Base-by-base conservation (phyloP, 1,140 invertebrate genomes). In the Diachasma alloeum region DNA sequence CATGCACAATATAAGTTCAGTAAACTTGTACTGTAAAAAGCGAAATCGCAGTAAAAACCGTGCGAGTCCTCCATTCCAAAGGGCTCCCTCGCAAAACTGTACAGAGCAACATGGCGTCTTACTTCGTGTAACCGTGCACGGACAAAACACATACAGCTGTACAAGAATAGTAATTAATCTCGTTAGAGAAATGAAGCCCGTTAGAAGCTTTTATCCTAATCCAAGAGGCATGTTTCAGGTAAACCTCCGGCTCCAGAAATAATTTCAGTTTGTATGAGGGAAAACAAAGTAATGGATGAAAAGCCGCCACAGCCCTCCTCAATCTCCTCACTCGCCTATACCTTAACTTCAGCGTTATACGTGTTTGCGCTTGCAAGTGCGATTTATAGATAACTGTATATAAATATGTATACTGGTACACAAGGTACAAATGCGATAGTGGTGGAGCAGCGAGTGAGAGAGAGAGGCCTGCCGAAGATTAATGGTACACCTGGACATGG, bases 401-500 rank as follows among this genome's bases (percentile, higher is more conserved):
- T 39, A 59, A 63, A 39, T 46, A 36, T 26, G 72, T 39, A 74
- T 37, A 68, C 5, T 8, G 36, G 31, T 36, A 68, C 17, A 68
- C 15, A 70, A 46, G 26, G 39, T 48, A 56, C 19, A 31, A 31
- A 31, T 31, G 31, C 31, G 31, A 31, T 42, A 59, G 46, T 78
- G 44, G n/a, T 26, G 26, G 9, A 72, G 37, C 31, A 53, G 37
- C 31, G 22, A 53, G 67, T 37, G 72, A 46, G 69, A 36, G 59
- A 63, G 75, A 79, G 81, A 82, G 81, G 76, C 78, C 82, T 83
- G 83, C 74, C 72, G 80, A 80, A 83, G 82, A 85, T 85, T 85
- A 85, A 85, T 85, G 82, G 83, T 77, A 80, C 80, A 31, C 75
- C 81, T 85, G 84, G 73, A 77, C 59, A 72, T 83, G 84, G 83